Evolutionary conservation across 2,888 invertebrate genomes (phyloP).

Genomic region (Willowsia nigromaculata): DNA sequence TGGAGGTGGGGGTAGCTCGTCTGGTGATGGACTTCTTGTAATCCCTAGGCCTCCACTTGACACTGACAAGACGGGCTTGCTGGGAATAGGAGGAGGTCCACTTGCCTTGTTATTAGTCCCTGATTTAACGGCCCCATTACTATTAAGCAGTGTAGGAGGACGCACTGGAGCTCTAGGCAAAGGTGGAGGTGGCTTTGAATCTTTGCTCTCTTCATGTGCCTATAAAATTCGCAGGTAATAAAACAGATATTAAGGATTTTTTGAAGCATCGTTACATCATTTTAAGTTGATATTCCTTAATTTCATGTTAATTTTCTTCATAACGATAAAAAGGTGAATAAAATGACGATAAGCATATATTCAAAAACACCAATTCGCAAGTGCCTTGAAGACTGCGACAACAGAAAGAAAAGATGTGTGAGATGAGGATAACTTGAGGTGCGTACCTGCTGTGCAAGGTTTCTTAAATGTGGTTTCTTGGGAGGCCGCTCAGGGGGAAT

Average conservation of each 20-base stretch:
- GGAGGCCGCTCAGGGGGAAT: slow-evolving; percentile 86
- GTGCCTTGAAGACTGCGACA: no score
- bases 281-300: no score
- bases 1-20: slow-evolving; percentile 81
- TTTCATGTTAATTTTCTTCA: no score
- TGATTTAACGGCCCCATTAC: slow-evolving; percentile 41
- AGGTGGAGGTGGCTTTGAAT: slow-evolving; percentile 76
- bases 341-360: no score
- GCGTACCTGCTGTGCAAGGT: slow-evolving; percentile 78
- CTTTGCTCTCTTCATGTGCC: slow-evolving; percentile 72
- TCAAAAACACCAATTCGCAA: no score
- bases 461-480: slow-evolving; percentile 86
- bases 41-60: slow-evolving; percentile 76
- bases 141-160: slow-evolving; percentile 65
- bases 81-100: slow-evolving; percentile 77
- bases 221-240: slow-evolving; percentile 35
- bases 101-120: slow-evolving; percentile 7
- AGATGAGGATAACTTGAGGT: no score
- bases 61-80: slow-evolving; percentile 73
- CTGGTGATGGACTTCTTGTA: slow-evolving; percentile 84
- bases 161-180: slow-evolving; percentile 78
- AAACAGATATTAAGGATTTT: no score
- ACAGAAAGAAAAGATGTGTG: background rate
- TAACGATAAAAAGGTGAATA: background rate
- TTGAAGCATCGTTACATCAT: no score